A percentile compares a stretch with the other conserved stretches of the same genome.
These are phyloP conservation scores for Nesidiocoris tenuis DNA, from an alignment of 2,888 invertebrate species.

Conservation along the genomic window DNA sequence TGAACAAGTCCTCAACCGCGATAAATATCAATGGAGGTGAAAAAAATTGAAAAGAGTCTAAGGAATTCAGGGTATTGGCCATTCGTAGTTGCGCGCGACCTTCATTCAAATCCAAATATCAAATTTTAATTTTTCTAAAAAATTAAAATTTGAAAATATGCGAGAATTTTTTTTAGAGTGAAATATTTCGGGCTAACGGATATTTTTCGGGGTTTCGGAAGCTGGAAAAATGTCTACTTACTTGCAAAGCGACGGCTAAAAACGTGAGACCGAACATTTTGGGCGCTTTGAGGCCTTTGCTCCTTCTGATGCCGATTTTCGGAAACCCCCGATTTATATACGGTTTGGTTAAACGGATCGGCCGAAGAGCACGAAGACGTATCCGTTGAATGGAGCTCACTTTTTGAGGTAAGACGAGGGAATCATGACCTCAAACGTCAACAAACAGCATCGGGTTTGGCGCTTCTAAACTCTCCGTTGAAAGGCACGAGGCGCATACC, in stretches of 20 bases:
- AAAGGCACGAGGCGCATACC: conserved; percentile 10
- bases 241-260: neutral
- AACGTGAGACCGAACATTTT: conserved; percentile 4
- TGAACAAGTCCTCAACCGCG: too few relatives aligned
- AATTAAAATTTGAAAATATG: too few relatives aligned
- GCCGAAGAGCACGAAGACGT: neutral
- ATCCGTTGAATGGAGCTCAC: conserved; percentile 1
- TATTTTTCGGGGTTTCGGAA: too few relatives aligned
- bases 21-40: too few relatives aligned
- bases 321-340: neutral
- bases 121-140: too few relatives aligned
- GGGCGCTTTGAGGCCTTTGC: neutral
- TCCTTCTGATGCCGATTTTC: neutral
- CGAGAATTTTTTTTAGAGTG: too few relatives aligned
- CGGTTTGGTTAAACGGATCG: neutral
- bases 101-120: too few relatives aligned
- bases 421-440: conserved; percentile 10
- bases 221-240: neutral
- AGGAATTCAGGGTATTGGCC: too few relatives aligned
- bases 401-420: conserved; percentile 3
- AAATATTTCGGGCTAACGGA: too few relatives aligned
- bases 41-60: too few relatives aligned
- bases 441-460: neutral
- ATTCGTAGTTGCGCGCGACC: too few relatives aligned
- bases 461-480: too few relatives aligned